A percentile compares a stretch with the other conserved stretches of the same genome.
phyloP scores from a whole-genome alignment of 2,113 vertebrate genomes.

The Morone chrysops region DNA sequence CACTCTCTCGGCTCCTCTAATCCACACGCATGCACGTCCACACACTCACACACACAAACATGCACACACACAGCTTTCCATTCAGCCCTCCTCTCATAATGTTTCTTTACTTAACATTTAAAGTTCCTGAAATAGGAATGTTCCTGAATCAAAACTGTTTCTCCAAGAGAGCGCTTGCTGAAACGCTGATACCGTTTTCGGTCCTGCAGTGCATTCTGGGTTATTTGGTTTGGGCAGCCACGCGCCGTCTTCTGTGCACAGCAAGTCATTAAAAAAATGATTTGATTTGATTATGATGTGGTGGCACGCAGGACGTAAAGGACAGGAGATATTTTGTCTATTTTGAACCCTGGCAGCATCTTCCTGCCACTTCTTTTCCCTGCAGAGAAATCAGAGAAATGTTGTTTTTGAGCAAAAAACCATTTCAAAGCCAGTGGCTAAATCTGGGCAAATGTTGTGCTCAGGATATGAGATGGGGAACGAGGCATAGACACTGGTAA shows the following conservation, averaged over 20 bases:
- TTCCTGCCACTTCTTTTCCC: slow-evolving; percentile 26
- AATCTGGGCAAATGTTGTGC: slow-evolving; percentile 63
- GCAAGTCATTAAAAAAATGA: slow-evolving; percentile 32
- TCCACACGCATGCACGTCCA: slow-evolving; percentile 37
- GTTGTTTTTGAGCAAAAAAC: slow-evolving; percentile 54
- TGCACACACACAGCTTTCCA: slow-evolving; percentile 69
- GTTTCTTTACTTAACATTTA: slow-evolving; percentile 84
- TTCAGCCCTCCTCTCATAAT: slow-evolving; percentile 67
- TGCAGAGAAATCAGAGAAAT: slow-evolving; percentile 33
- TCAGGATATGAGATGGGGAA: slow-evolving; percentile 70
- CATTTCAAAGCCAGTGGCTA: slow-evolving; percentile 43
- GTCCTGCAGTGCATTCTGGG: slow-evolving; percentile 43
- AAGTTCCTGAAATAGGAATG: slow-evolving; percentile 77
- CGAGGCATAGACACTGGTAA: slow-evolving; percentile 56
- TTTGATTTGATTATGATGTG: slow-evolving; percentile 67
- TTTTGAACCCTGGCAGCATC: slow-evolving; percentile 51
- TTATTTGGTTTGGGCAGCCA: slow-evolving; percentile 63
- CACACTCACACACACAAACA: slow-evolving; percentile 40
- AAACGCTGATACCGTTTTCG: slow-evolving; percentile 59
- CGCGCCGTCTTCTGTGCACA: slow-evolving; percentile 16
- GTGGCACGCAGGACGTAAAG: slow-evolving; percentile 1
- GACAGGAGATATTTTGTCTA: slow-evolving; percentile 62
- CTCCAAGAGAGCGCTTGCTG: slow-evolving; percentile 40
- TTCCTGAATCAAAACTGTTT: slow-evolving; percentile 68
- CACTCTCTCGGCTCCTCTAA: slow-evolving; percentile 34